Evolutionary conservation across 2,113 vertebrate genomes (phyloP).

Genomic region (Zeus faber): DNA sequence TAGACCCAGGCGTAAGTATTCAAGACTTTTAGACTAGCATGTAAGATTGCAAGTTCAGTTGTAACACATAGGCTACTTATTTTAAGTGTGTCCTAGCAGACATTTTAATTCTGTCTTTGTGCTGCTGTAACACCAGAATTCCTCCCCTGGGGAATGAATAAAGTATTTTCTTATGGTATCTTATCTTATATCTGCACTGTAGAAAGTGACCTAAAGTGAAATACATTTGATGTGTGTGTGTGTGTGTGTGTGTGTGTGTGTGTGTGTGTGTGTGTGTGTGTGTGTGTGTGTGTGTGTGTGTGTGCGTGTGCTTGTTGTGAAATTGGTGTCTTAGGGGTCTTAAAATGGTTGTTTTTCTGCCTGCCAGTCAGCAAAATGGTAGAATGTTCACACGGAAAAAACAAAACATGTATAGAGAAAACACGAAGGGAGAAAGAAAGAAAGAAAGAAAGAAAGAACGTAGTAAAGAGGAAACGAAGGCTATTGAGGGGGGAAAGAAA

Average conservation of each 20-base stretch:
- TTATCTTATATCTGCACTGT: no score
- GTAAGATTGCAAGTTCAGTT: no score
- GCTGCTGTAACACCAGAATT: no score
- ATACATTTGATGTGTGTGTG: background rate
- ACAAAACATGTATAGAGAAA: background rate
- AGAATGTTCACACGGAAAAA: no score
- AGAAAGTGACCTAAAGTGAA: no score
- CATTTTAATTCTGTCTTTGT: no score
- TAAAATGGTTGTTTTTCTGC: background rate
- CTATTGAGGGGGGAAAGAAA: background rate
- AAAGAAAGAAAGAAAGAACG: background rate
- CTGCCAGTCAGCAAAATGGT: background rate
- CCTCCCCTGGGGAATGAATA: no score
- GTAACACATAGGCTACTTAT: no score
- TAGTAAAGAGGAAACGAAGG: background rate
- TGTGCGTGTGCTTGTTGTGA: background rate
- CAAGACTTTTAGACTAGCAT: no score
- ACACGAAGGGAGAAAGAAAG: background rate
- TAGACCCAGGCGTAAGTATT: no score
- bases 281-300: background rate
- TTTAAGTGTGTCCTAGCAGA: no score
- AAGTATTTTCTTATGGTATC: no score
- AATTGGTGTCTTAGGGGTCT: background rate
- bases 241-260: background rate
- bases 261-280: slow-evolving; percentile 1